Conservation (phyloP, 23 tunicate species). For the Trididemnum nubilum region DNA sequence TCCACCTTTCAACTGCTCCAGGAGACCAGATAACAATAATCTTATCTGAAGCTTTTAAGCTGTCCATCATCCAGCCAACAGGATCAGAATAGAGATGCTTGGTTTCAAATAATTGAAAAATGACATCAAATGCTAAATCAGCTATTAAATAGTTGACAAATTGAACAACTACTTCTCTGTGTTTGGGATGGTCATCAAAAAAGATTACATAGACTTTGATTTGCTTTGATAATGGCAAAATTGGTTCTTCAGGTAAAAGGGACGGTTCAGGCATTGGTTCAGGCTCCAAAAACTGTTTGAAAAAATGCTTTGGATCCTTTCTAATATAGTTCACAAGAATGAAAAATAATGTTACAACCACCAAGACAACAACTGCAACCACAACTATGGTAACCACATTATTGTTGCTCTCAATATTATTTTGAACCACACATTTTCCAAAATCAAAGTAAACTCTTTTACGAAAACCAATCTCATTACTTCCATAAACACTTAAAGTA, state of each 20-base stretch:
- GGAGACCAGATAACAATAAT: slow-evolving; percentile 73
- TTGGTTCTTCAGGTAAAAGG: neutral
- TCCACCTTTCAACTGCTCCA: slow-evolving; percentile 42
- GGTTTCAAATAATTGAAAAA: slow-evolving; percentile 39
- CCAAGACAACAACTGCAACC: neutral
- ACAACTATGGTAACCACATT: neutral
- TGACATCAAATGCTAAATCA: slow-evolving; percentile 68
- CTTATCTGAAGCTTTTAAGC: slow-evolving; percentile 43
- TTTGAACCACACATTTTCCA: neutral
- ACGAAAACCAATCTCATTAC: neutral
- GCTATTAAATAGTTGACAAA: slow-evolving; percentile 50
- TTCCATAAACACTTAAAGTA: neutral
- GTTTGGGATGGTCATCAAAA: slow-evolving; percentile 53
- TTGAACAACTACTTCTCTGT: slow-evolving; percentile 45
- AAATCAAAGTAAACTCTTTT: too few relatives aligned
- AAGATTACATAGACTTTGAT: slow-evolving; percentile 43
- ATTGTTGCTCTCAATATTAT: neutral
- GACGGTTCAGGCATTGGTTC: neutral
- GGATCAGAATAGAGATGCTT: slow-evolving; percentile 21
- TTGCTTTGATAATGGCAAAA: neutral
- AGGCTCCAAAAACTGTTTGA: neutral
- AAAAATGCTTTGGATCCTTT: neutral
- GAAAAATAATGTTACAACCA: neutral
- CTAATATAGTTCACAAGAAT: neutral
- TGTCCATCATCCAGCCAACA: slow-evolving; percentile 51